Evolutionary conservation across 2,888 invertebrate species (phyloP).

Genomic region (Ormyrus thymus): DNA sequence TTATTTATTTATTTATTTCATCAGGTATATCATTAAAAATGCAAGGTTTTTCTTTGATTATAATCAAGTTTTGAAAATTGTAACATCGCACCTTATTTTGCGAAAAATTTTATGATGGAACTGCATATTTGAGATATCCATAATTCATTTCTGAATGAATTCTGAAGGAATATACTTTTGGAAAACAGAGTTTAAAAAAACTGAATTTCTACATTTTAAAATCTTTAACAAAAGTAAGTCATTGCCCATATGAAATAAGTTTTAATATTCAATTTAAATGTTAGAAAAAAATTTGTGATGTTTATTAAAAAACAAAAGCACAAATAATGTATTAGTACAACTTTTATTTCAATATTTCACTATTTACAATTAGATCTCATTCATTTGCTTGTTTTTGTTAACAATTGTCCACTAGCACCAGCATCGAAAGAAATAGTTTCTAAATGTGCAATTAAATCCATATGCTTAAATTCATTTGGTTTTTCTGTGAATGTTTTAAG

Average conservation of each 20-base stretch:
- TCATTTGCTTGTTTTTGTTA: constrained; percentile 30
- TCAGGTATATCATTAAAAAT: not conserved
- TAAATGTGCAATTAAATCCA: constrained; percentile 77
- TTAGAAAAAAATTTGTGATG: no score
- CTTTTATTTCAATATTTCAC: not conserved
- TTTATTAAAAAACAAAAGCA: no score
- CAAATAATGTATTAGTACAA: constrained; percentile 38
- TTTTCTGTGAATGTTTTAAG: constrained; percentile 82
- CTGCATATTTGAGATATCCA: not conserved
- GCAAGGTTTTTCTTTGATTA: not conserved
- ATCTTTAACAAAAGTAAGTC: no score
- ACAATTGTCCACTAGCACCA: constrained; percentile 42
- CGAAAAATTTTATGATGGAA: not conserved
- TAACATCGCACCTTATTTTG: no score
- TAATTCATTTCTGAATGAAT: no score
- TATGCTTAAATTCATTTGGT: constrained; percentile 87
- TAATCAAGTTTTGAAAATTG: not conserved
- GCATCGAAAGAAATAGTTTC: constrained; percentile 56
- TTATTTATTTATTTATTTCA: constrained; percentile 14
- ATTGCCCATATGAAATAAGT: no score
- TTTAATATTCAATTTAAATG: no score
- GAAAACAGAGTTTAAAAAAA: no score
- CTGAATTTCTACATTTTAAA: no score
- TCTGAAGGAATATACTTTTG: no score
- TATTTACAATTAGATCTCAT: constrained; percentile 3